Evolutionary conservation across 2,888 invertebrate species (phyloP), one percentile per base, ranked within the genome.

Genomic region (Tanypteryx hageni): DNA sequence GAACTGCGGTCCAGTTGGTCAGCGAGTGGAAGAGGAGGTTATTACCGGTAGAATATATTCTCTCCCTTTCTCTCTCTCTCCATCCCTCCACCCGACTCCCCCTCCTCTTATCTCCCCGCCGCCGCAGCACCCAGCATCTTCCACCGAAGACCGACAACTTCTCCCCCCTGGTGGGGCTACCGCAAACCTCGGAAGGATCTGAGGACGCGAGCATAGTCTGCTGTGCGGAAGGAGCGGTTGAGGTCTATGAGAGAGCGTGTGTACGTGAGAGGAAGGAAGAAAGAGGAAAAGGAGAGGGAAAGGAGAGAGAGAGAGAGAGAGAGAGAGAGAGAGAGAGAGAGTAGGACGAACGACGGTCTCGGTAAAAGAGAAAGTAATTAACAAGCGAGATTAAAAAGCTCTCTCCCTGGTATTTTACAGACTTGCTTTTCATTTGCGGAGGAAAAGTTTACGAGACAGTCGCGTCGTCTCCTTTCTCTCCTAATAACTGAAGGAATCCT

Each of bases 61-160:
- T n/a, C 61, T 44, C 85, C 8, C 44, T n/a, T 5, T 59, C 16
- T 16, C 61, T 31, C 86, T 22, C 10, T 83, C 57, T 57, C 44
- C 13, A n/a, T 83, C 83, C 7, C 16, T 22, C 16, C 18, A 13
- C 31, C 31, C 18, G 18, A 31, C 58, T 59, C n/a, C 31, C 27
- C 64, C 44, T 56, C 14, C 18, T 89, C 89, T 31, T 64, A 18
- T 89, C 44, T 31, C 13, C 59, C 59, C 27, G 22, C 9, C 27
- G 44, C 44, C n/a, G 64, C 64, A 61, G 61, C 86, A 61, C 89
- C 61, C 83, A 83, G 83, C 83, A 83, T 83, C 83, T 83, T 83
- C 83, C 56, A 58, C 89, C 59, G 89, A 89, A 89, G 89, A 89
- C 89, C 89, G 89, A 61, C 89, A 89, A 89, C 89, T 89, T 68